Evolutionary conservation across 2,888 invertebrate species (phyloP).

Genomic region (Uropetala carovei): DNA sequence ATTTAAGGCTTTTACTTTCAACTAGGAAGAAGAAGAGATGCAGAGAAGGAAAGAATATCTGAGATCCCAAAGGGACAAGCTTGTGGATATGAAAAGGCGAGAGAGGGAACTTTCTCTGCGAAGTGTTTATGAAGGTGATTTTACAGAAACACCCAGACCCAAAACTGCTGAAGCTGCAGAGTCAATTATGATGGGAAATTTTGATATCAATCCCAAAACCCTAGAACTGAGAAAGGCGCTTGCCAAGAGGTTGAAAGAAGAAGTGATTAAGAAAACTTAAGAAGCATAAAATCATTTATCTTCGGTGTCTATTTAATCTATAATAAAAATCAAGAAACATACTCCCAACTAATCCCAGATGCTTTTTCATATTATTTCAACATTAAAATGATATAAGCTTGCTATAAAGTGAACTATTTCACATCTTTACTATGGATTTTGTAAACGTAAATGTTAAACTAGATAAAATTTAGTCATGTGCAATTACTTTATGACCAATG

Average conservation of each 20-base stretch:
- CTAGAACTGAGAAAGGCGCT: conserved; percentile 89
- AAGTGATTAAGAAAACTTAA: conserved; percentile 82
- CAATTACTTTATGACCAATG: too few species aligned
- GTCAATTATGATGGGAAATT: conserved; percentile 71
- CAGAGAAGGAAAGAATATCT: conserved; percentile 90
- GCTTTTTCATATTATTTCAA: too few species aligned
- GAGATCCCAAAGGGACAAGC: conserved; percentile 91
- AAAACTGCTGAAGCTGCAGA: conserved; percentile 74
- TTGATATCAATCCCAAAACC: conserved; percentile 76
- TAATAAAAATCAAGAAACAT: too few species aligned
- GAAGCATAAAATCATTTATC: too few species aligned
- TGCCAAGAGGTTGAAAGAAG: conserved; percentile 89
- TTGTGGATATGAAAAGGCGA: conserved; percentile 92
- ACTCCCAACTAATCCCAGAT: too few species aligned
- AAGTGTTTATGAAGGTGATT: conserved; percentile 76
- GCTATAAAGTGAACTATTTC: too few species aligned
- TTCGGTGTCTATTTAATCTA: too few species aligned
- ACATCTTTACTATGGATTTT: too few species aligned
- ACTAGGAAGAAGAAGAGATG: conserved; percentile 80
- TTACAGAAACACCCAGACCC: neutral
- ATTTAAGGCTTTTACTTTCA: neutral
- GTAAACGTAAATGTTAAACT: too few species aligned
- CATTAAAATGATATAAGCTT: too few species aligned
- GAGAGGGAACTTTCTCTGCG: conserved; percentile 87
- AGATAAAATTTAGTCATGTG: too few species aligned